Conservation (phyloP, 2,888 invertebrate species). For the Scaptomyza cyrtandrae region DNA sequence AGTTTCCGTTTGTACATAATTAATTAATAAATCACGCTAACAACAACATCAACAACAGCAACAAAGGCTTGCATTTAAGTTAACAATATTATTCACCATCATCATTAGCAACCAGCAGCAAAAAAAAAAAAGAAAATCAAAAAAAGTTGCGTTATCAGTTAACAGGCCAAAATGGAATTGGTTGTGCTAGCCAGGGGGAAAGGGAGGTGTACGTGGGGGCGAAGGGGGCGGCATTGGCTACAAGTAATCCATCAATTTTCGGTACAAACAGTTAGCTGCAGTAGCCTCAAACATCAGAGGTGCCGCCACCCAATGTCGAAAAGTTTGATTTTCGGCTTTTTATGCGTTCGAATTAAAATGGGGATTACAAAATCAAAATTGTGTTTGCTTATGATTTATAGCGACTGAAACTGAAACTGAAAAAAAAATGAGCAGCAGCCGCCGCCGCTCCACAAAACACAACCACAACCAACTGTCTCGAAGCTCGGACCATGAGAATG, state of each 20-base stretch:
- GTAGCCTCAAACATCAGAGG: slow-evolving; percentile 76
- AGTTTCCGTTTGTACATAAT: slow-evolving; percentile 72
- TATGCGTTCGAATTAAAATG: slow-evolving; percentile 81
- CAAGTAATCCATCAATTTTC: slow-evolving; percentile 77
- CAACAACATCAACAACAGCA: slow-evolving; percentile 24
- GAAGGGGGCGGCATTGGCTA: slow-evolving; percentile 29
- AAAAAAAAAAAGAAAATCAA: slow-evolving; percentile 30
- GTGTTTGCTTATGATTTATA: slow-evolving; percentile 82
- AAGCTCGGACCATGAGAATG: slow-evolving; percentile 17
- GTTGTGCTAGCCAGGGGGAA: slow-evolving; percentile 10
- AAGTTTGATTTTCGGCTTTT: slow-evolving; percentile 82
- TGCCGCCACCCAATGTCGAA: slow-evolving; percentile 79
- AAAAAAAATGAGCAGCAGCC: slow-evolving; percentile 36
- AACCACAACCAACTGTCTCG: slow-evolving; percentile 18
- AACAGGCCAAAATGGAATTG: slow-evolving; percentile 51
- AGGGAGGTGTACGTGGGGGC: neutral
- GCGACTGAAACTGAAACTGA: slow-evolving; percentile 50
- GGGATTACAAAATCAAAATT: slow-evolving; percentile 82
- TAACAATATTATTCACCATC: slow-evolving; percentile 55
- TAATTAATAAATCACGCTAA: slow-evolving; percentile 79
- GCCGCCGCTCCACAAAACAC: slow-evolving; percentile 35
- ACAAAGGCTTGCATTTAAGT: slow-evolving; percentile 35
- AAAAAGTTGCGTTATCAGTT: slow-evolving; percentile 43
- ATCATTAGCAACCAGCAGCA: slow-evolving; percentile 42
- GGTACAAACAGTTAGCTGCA: slow-evolving; percentile 61